These are phyloP conservation scores for Cercopithecus neglectus DNA, from an alignment of 2,797 vertebrate species.

Conservation along the genomic window DNA sequence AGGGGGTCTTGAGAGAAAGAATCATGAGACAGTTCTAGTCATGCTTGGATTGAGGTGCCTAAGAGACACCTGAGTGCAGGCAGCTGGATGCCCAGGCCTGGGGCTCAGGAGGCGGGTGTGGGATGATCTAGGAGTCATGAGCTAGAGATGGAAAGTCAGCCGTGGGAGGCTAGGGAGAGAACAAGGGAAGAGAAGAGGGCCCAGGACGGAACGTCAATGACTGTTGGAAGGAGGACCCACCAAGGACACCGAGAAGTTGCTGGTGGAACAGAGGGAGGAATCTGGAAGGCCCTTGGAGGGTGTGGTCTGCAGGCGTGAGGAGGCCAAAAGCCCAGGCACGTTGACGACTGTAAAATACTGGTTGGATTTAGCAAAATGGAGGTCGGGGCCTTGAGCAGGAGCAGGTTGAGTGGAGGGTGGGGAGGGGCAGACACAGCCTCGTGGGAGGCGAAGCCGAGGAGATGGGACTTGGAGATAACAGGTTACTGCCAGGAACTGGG, in stretches of 20 bases:
- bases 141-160: not conserved
- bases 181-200: not conserved
- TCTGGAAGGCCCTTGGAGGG: not conserved
- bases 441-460: not conserved
- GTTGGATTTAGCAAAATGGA: not conserved
- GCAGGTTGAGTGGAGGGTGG: not conserved
- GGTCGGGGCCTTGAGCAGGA: not conserved
- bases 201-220: accelerated
- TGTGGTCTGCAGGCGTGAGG: not conserved
- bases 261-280: not conserved
- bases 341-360: not conserved
- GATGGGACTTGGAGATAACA: not conserved
- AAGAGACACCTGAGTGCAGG: not conserved
- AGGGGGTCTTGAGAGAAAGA: not conserved
- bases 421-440: not conserved
- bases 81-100: not conserved
- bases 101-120: not conserved
- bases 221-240: not conserved
- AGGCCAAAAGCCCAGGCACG: not conserved
- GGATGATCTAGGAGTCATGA: not conserved
- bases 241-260: not conserved
- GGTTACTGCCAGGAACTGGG: not conserved
- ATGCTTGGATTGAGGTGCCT: not conserved
- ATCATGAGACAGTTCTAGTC: not conserved
- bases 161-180: not conserved